Evolutionary conservation across 1,140 invertebrate species (phyloP), one percentile per base, ranked within the genome.

Genomic region (Saccostrea cuccullata): DNA sequence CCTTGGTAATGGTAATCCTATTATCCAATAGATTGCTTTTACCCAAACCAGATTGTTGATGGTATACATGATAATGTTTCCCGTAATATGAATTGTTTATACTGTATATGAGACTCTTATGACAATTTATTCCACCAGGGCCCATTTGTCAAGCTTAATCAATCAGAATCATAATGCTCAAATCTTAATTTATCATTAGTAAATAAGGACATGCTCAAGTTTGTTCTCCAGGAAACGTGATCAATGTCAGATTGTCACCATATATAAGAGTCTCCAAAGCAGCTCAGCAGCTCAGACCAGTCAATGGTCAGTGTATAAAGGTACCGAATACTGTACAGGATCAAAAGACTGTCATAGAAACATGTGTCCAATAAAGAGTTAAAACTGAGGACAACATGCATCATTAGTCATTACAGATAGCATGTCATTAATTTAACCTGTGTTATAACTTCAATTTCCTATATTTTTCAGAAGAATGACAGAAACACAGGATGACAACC

Each of bases 381-480:
- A 9, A 6, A 47, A 47, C 47, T 47, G 47, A 47, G 47, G 47
- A 6, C 47, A 47, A 47, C 9, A 9, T 47, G 6, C 0, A 9
- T 47, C 47, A 47, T 47, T 5, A 47, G 5, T 8, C 6, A 47
- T 47, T 47, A 47, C 1, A 47, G 47, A 6, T 8, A 47, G 5
- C 47, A 47, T 47, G 47, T 47, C 47, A 47, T 6, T 47, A 47
- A 47, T 47, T 8, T 8, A 47, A 47, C 47, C 9, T 47, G 5
- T 47, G 9, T 6, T 47, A 8, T 47, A 47, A 47, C 47, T 47
- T 1, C 6, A 20, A 20, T 64, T 64, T 60, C 13, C 23, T 73
- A 36, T 12, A 30, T 77, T 30, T 77, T 77, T 15, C 30, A 77
- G 70, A 77, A 77, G 70, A 77, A 77, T 77, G 70, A 77, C 30